Evolutionary conservation across 2,888 invertebrate species (phyloP).

Genomic region (Trachelus iudaicus): DNA sequence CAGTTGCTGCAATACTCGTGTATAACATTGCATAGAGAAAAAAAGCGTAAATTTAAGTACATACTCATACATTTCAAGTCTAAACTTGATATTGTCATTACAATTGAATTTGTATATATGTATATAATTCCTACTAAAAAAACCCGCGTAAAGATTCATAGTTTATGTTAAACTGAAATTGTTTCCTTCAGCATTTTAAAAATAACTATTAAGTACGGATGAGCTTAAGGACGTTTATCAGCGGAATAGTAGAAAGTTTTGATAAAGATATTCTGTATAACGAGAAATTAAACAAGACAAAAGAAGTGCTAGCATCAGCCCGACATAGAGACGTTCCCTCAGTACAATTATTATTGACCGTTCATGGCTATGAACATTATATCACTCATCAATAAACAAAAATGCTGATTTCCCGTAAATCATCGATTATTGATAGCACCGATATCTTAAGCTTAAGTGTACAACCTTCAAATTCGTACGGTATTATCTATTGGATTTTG

Average conservation of each 20-base stretch:
- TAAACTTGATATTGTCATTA: not conserved
- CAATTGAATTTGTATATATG: not conserved
- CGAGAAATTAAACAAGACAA: no score
- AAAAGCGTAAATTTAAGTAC: not conserved
- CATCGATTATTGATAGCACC: not conserved
- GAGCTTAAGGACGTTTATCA: not conserved
- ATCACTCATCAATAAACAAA: no score
- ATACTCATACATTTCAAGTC: not conserved
- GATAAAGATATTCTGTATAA: no score
- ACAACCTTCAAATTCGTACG: not conserved
- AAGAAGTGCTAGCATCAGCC: no score
- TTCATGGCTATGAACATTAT: no score
- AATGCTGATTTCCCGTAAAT: not conserved
- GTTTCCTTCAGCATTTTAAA: not conserved
- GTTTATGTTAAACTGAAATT: not conserved
- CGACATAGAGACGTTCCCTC: no score
- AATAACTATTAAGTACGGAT: not conserved
- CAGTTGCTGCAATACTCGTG: no score
- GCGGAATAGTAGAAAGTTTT: not conserved
- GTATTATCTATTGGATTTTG: not conserved
- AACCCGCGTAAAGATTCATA: not conserved
- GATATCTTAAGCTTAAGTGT: not conserved
- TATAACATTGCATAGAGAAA: not conserved
- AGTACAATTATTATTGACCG: no score
- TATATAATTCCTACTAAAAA: not conserved